Evolutionary conservation across 2,797 vertebrate genomes (phyloP).

Genomic region (Megalops cyprinoides): DNA sequence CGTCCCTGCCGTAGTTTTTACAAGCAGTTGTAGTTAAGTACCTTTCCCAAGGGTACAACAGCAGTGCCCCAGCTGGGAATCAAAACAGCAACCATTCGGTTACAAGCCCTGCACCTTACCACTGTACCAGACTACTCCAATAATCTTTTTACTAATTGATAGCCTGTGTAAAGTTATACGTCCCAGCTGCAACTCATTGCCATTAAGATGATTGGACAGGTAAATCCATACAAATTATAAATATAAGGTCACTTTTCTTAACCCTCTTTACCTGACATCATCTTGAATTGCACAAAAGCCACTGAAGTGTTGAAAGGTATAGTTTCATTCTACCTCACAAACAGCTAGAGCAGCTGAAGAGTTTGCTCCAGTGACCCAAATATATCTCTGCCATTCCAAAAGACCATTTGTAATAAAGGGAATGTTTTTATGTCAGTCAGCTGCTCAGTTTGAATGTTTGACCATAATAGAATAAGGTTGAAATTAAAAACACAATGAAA

Average conservation of each 20-base stretch:
- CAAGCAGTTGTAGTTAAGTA: no score
- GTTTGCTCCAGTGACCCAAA: constrained; percentile 40
- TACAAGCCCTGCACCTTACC: no score
- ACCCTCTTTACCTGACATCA: constrained; percentile 25
- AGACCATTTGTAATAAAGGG: not conserved
- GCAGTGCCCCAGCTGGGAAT: no score
- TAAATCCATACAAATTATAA: constrained; percentile 17
- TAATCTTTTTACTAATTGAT: constrained; percentile 55
- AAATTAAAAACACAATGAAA: no score
- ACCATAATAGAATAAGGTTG: no score
- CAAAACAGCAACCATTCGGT: no score
- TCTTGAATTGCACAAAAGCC: constrained; percentile 2
- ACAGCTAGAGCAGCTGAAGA: not conserved
- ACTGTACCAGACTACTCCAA: no score
- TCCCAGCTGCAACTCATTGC: constrained; percentile 42
- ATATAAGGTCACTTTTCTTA: constrained; percentile 28
- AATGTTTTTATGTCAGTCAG: no score
- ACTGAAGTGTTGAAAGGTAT: constrained; percentile 11
- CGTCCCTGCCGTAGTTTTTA: no score
- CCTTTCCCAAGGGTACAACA: no score
- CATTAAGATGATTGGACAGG: constrained; percentile 36
- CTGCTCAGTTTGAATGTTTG: no score
- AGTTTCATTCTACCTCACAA: not conserved
- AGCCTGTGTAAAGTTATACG: constrained; percentile 45
- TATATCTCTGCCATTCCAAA: not conserved